Evolutionary conservation across 2,888 invertebrate genomes (phyloP), one percentile per base, ranked within the genome.

Genomic region (Iphiclides podalirius): DNA sequence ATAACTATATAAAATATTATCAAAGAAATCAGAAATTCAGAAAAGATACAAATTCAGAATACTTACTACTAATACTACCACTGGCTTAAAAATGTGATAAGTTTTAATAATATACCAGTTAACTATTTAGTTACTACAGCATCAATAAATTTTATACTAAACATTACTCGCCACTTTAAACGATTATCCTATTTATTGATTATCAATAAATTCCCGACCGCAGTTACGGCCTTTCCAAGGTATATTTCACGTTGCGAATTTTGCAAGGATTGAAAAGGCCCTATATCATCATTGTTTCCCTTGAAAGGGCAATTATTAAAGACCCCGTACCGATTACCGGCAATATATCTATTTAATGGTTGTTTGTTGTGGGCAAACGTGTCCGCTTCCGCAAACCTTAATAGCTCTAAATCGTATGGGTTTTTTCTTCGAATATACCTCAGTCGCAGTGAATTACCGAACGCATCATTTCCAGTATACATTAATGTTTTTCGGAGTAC

Each of bases 341-440:
- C 43, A 35, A 44, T 49, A 44, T 49, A 44, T 49, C 43, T 39
- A 38, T 35, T 49, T 49, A 44, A 49, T 49, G 49, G 38, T 38
- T 49, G 44, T 38, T 31, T 49, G 33, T 49, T 49, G 43, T 43
- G 43, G n/a, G 38, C 7, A 44, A 38, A 34, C 16, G 26, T 13
- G 39, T 33, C 34, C 38, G 49, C 39, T 49, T 49, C 43, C 43
- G 26, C 33, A 39, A 44, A 44, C 49, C 49, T 39, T 34, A 4
- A 9, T 26, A 26, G 11, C 7, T 33, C 4, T 43, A 38, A 49
- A 39, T 44, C 26, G 4, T 23, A 6, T 9, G 23, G 11, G 8
- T 9, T 31, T 40, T 40, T 28, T 31, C 31, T 6, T 12, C 2
- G 11, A 12, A n/a, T 31, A 31, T 11, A 28, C 9, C 28, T 31